phyloP scores from a whole-genome alignment of 2,888 invertebrate genomes.

The Sesamia inferens region DNA sequence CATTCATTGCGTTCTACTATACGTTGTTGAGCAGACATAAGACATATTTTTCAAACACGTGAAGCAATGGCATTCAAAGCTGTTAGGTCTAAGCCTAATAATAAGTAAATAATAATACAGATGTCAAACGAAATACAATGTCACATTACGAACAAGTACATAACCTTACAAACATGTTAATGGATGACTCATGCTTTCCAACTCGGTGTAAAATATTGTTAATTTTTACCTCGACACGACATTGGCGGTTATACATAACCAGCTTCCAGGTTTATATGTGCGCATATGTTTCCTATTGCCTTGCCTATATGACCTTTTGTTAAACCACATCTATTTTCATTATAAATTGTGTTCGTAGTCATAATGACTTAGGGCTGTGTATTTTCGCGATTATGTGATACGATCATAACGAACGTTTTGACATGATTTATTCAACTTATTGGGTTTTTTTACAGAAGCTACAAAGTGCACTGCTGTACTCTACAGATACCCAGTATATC shows the following conservation, averaged over 20 bases:
- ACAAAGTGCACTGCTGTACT: neutral
- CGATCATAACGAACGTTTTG: too few species aligned
- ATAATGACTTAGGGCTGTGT: neutral
- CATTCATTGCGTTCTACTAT: too few species aligned
- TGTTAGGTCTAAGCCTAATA: slow-evolving; percentile 4
- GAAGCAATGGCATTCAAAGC: neutral
- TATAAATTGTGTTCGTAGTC: slow-evolving; percentile 16
- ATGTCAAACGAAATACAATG: slow-evolving; percentile 46
- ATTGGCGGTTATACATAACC: slow-evolving; percentile 49
- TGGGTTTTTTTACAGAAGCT: neutral
- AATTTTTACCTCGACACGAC: slow-evolving; percentile 57
- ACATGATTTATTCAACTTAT: neutral
- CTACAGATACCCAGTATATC: too few species aligned
- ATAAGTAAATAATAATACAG: slow-evolving; percentile 11
- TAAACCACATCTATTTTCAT: slow-evolving; percentile 37
- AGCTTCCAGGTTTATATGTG: slow-evolving; percentile 43
- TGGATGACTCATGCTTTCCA: slow-evolving; percentile 59
- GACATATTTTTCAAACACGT: too few species aligned
- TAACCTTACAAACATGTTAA: slow-evolving; percentile 47
- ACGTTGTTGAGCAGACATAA: too few species aligned
- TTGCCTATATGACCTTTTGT: slow-evolving; percentile 41
- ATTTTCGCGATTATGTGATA: neutral
- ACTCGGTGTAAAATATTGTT: slow-evolving; percentile 38
- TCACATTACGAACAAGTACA: slow-evolving; percentile 37
- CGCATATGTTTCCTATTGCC: slow-evolving; percentile 42